These are phyloP conservation scores for Periophthalmodon schlosseri DNA, from an alignment of 2,113 vertebrate genomes.

Conservation along the genomic window DNA sequence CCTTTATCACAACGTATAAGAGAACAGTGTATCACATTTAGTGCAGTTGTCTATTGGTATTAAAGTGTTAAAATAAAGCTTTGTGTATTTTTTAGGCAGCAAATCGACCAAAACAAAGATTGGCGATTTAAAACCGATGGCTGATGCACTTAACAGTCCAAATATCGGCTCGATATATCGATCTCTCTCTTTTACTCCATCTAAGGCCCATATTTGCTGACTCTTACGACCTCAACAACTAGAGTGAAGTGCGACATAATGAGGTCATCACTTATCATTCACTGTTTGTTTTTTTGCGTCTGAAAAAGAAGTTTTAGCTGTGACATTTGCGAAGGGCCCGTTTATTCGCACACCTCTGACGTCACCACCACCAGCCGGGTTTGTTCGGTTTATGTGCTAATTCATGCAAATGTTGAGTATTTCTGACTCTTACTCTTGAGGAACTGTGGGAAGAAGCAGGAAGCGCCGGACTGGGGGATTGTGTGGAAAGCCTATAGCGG, in stretches of 20 bases:
- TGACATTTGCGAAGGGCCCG: neutral
- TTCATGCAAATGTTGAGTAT: neutral
- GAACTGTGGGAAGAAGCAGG: neutral
- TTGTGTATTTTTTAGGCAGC: no score
- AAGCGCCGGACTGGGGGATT: neutral
- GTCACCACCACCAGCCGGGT: neutral
- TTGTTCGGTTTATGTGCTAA: neutral
- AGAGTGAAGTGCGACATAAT: conserved; percentile 1
- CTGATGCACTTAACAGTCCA: no score
- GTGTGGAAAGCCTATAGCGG: neutral
- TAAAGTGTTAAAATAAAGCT: no score
- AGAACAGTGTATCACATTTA: no score
- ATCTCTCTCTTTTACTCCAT: neutral
- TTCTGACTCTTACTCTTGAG: neutral
- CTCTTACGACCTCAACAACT: neutral
- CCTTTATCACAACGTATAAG: no score
- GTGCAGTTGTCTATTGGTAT: no score
- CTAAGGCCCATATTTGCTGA: neutral
- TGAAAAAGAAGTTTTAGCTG: neutral
- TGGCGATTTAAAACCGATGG: no score
- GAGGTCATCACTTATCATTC: neutral
- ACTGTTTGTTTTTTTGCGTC: neutral
- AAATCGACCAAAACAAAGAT: no score
- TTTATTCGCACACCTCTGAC: neutral
- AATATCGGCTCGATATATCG: no score